phyloP scores from a whole-genome alignment of 2,113 vertebrate genomes.

The Lanius ludovicianus region DNA sequence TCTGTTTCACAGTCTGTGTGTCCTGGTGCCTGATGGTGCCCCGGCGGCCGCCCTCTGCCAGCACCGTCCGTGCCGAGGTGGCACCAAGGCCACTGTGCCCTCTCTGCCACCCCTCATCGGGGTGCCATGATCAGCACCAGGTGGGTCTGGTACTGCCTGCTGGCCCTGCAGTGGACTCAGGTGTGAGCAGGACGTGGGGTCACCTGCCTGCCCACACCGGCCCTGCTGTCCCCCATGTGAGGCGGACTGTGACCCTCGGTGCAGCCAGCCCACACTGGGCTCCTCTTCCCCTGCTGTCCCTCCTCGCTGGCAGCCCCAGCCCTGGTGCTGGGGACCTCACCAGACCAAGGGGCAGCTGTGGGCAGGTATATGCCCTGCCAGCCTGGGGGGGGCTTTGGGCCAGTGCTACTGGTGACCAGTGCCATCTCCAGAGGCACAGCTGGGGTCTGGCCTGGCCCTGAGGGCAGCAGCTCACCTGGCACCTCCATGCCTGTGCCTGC shows the following conservation, averaged over 20 bases:
- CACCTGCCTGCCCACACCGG: rapidly evolving
- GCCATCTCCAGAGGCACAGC: neutral
- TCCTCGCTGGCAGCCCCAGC: neutral
- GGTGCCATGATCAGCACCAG: neutral
- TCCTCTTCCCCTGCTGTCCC: neutral
- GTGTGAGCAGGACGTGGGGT: neutral
- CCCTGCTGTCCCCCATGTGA: neutral
- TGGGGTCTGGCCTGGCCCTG: rapidly evolving
- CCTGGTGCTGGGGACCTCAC: neutral
- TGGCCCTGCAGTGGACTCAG: too few relatives aligned
- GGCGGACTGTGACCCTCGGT: rapidly evolving
- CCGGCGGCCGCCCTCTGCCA: rapidly evolving
- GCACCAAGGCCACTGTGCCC: neutral
- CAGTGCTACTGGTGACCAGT: rapidly evolving
- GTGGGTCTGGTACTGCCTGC: neutral
- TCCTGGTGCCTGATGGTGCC: rapidly evolving
- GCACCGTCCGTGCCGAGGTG: rapidly evolving
- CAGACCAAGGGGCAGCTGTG: neutral
- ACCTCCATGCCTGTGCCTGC: rapidly evolving
- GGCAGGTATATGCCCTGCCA: neutral
- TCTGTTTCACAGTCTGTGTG: neutral
- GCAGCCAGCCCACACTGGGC: neutral
- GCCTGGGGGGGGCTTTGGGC: neutral
- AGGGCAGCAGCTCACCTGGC: neutral
- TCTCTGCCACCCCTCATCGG: rapidly evolving